Base-by-base conservation (phyloP, 2,113 vertebrate species). In the Barbus barbus region DNA sequence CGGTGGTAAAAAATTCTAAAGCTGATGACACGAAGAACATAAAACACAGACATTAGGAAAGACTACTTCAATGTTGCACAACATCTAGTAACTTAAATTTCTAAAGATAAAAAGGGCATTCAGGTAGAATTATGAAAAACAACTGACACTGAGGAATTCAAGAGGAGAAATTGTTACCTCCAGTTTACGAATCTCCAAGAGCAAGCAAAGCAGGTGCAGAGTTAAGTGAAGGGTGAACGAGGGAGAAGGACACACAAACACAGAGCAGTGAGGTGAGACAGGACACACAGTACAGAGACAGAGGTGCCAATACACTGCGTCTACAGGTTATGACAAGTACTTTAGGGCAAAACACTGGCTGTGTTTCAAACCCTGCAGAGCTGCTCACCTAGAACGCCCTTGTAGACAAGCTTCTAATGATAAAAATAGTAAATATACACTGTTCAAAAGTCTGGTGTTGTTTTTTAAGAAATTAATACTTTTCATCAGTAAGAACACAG, bases 161-260 rank as follows among this genome's bases (percentile, higher is more conserved):
- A 89, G 88, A 82, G 26, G 63, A 85, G 90, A 89, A 77, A 84
- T 81, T 85, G 89, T 95, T 96, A 96, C 95, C 95, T 97, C 94
- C 87, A 94, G 92, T 94, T 95, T 94, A 95, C 90, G 90, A 84
- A 94, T 93, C 94, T 97, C 93, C 93, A 89, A 90, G 87, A 95
- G 91, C 93, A 90, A 94, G 92, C 92, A 94, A 86, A 81, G 80
- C 86, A 69, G 75, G 81, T 38, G 72, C 84, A 79, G 85, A 88
- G 75, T 81, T 81, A 84, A 79, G 78, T 67, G 87, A 93, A 90
- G 86, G 84, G 85, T 91, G 81, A 84, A 87, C 86, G 89, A 91
- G 87, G 48, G 76, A 90, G 51, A 84, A 20, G 74, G 20, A 87
- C 83, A 87, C 14, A 78, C 72, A 86, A 84, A 61, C 71, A 84